A percentile compares a stretch with the other conserved stretches of the same genome.
Evolutionary conservation across 2,113 vertebrate species (phyloP).

Genomic region (Oreotragus oreotragus): DNA sequence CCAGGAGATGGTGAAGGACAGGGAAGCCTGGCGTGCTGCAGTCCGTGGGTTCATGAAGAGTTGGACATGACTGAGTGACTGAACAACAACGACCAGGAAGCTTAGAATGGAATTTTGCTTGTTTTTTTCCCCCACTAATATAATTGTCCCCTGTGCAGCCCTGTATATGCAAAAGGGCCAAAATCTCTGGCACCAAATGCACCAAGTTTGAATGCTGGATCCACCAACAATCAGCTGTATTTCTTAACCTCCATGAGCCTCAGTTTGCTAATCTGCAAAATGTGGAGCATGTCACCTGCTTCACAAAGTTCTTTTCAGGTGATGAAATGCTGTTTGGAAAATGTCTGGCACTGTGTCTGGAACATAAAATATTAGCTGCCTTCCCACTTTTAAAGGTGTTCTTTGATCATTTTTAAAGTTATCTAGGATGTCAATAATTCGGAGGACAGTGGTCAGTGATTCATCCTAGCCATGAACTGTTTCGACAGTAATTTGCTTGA

Average conservation of each 20-base stretch:
- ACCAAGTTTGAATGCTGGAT: neutral
- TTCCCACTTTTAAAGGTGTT: neutral
- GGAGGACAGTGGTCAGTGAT: neutral
- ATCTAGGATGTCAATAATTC: fast-evolving
- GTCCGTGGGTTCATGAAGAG: neutral
- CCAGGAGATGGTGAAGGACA: neutral
- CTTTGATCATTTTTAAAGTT: neutral
- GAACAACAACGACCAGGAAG: neutral
- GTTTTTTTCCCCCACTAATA: fast-evolving
- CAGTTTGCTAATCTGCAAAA: neutral
- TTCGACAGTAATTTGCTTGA: neutral
- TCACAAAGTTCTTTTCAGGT: neutral
- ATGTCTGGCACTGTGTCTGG: neutral
- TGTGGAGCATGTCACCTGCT: neutral
- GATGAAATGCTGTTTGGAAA: too few relatives aligned
- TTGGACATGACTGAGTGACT: neutral
- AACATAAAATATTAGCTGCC: neutral
- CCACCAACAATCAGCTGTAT: neutral
- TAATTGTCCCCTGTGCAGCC: neutral
- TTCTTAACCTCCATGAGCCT: neutral
- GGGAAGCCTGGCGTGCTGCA: neutral
- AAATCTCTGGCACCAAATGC: neutral
- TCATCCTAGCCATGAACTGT: neutral
- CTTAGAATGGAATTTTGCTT: neutral
- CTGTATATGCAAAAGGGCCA: neutral